A percentile compares a stretch with the other conserved stretches of the same genome.
These are phyloP conservation scores for Butorides virescens DNA, from an alignment of 2,113 vertebrate genomes.

Conservation along the genomic window DNA sequence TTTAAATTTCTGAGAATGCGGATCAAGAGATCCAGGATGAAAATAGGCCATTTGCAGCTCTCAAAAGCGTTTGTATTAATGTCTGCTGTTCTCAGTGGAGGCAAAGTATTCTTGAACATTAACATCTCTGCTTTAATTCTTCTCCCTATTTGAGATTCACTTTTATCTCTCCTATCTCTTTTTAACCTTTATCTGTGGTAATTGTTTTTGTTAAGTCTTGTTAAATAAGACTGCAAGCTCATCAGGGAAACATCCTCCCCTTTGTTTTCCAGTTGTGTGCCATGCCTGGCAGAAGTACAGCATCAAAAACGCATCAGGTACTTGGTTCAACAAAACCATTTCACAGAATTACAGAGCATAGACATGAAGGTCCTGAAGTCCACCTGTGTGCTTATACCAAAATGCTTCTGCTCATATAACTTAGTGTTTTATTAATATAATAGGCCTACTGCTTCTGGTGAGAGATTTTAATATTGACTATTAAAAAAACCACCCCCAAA, in stretches of 20 bases:
- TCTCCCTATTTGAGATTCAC: neutral
- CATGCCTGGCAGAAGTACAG: neutral
- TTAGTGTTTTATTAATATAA: fast-evolving
- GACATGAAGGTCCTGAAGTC: neutral
- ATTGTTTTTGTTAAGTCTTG: neutral
- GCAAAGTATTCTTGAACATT: neutral
- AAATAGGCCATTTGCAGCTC: neutral
- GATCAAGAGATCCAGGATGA: neutral
- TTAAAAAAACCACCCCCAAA: neutral
- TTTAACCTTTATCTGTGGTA: neutral
- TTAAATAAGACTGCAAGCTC: conserved; percentile 24
- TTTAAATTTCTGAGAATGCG: neutral
- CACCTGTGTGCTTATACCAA: neutral
- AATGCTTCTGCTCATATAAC: neutral
- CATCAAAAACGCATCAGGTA: neutral
- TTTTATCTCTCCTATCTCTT: neutral
- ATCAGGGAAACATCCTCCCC: neutral
- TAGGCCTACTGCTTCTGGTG: neutral
- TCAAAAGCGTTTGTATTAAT: neutral
- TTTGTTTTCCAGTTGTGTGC: neutral
- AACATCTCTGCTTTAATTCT: neutral
- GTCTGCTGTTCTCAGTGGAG: neutral
- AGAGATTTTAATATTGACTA: neutral
- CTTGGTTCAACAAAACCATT: neutral
- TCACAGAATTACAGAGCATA: neutral